Evolutionary conservation across 2,113 vertebrate species (phyloP).

Genomic region (Pomatorhinus ruficollis): DNA sequence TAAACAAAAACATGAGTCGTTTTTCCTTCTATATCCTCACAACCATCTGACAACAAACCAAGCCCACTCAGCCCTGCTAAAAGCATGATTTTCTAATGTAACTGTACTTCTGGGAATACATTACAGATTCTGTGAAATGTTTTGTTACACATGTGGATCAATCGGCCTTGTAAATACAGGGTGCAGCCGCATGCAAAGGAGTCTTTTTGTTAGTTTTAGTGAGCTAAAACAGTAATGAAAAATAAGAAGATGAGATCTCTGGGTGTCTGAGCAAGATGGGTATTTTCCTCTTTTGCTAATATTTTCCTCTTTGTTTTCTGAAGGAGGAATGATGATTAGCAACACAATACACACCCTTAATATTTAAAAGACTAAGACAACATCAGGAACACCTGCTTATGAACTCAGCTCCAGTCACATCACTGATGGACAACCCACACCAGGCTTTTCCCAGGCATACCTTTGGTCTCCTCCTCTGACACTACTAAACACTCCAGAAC

Average conservation of each 20-base stretch:
- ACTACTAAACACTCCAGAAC: neutral
- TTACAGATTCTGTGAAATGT: neutral
- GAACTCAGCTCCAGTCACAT: neutral
- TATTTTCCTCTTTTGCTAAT: neutral
- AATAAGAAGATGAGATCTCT: neutral
- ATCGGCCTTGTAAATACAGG: neutral
- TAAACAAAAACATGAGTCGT: conserved; percentile 1
- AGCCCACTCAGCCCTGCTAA: conserved; percentile 16
- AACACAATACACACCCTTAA: neutral
- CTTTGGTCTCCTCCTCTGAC: neutral
- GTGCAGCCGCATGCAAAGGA: neutral
- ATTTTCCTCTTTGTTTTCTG: neutral
- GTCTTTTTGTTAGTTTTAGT: neutral
- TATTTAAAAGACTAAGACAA: neutral
- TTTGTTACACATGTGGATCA: neutral
- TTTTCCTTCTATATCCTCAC: conserved; percentile 8
- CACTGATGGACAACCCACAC: neutral
- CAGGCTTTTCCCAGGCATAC: neutral
- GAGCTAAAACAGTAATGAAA: neutral
- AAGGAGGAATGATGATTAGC: neutral
- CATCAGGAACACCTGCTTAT: neutral
- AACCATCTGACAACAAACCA: conserved; percentile 40
- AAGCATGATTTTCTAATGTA: neutral
- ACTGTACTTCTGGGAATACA: conserved; percentile 21
- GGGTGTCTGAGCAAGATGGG: neutral